These are phyloP conservation scores for Mycteria americana DNA, from an alignment of 2,797 vertebrate genomes.

Conservation along the genomic window DNA sequence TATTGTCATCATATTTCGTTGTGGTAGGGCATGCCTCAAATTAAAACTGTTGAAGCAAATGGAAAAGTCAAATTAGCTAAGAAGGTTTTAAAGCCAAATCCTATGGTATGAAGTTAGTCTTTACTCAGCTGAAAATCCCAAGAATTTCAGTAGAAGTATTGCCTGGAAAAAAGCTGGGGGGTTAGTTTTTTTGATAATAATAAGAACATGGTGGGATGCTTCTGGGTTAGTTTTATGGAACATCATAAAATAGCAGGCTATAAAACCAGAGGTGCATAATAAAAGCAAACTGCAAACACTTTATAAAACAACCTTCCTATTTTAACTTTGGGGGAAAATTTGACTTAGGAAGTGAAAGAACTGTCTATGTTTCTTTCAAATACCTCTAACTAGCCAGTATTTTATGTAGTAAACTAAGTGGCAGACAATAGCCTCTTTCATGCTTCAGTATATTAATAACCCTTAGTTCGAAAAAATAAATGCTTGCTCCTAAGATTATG, in stretches of 20 bases:
- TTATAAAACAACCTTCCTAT: not conserved
- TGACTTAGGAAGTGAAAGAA: not conserved
- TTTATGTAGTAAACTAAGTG: not conserved
- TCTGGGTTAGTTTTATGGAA: not conserved
- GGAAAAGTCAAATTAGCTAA: not conserved
- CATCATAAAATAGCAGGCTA: not conserved
- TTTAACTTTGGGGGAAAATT: not conserved
- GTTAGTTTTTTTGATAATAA: not conserved
- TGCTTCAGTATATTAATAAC: not conserved
- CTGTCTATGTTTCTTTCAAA: not conserved
- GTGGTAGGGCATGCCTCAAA: not conserved
- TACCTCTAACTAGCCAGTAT: not conserved
- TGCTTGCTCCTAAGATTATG: not conserved
- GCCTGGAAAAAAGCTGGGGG: not conserved
- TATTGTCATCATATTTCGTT: not conserved
- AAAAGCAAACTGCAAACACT: not conserved
- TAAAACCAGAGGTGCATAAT: not conserved
- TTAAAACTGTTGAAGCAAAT: not conserved
- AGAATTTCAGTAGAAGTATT: not conserved
- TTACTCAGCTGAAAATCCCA: not conserved
- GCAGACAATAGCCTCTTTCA: not conserved
- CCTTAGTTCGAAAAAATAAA: not conserved
- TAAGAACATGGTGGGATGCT: not conserved
- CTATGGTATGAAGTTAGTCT: not conserved
- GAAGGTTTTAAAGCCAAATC: not conserved